Base-by-base conservation (phyloP, 2,113 vertebrate species). In the Boleophthalmus pectinirostris region DNA sequence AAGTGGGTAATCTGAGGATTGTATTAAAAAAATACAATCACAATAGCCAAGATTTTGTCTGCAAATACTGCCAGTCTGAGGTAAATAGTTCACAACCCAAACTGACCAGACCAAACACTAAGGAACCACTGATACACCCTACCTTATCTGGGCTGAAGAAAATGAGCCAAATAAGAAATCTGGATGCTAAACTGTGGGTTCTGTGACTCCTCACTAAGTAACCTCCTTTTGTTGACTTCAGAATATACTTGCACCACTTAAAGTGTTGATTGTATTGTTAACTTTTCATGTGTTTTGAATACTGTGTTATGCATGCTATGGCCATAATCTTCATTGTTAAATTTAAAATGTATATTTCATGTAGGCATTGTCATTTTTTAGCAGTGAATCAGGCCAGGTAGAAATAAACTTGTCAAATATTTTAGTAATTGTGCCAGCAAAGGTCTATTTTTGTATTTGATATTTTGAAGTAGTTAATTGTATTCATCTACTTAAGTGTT, bases 301-400 rank as follows among this genome's bases (percentile, higher is more conserved):
- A 67, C 12, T 72, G 69, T 87, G 68, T 74, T 74, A 45, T 86
- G 84, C 85, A 86, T 87, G 84, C 78, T 56, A 4, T 74, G 60
- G 20, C 25, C 71, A 73, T 87, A 56, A 66, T 64, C 63, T 81
- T 73, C 43, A 69, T 79, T 73, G 58, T 61, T 76, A 9, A 78
- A 74, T 45, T 10, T 51, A 78, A 81, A 82, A 86, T 66, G 25
- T 29, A 20, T 10, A 68, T 77, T 77, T 82, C 67, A 68, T 72
- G 64, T 75, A 79, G 8, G 33, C 12, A 67, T 29, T 54, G n/a
- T 33, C 16, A 5, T 15, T 38, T 46, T 57, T 57, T 21, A 20
- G 21, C 70, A 20, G 61, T 66, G 35, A 18, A 66, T 66, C 33
- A 66, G 38, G 35, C 35, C n/a, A 66, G 23, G 23, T 47, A 67